A percentile compares a stretch with the other conserved stretches of the same genome.
Evolutionary conservation across 2,113 vertebrate genomes (phyloP).

Genomic region (Rhipidura dahli): DNA sequence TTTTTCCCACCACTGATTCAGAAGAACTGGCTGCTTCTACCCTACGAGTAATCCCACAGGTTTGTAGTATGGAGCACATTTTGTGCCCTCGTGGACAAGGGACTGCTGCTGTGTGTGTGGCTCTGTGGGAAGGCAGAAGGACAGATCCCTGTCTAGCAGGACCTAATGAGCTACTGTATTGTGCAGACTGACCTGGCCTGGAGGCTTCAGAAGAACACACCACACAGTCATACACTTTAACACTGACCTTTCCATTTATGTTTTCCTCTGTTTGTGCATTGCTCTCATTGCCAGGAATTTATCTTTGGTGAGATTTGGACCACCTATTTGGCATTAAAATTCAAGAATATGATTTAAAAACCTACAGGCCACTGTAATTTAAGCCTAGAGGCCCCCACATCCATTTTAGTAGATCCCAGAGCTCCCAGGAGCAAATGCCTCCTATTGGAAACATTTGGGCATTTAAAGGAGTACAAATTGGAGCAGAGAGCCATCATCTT

Average conservation of each 20-base stretch:
- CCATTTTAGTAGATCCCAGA: background rate
- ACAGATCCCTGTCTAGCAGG: background rate
- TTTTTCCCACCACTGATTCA: background rate
- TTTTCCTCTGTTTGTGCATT: background rate
- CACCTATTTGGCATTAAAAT: background rate
- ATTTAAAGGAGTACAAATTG: background rate
- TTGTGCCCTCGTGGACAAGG: background rate
- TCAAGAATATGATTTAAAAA: background rate
- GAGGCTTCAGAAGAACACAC: background rate
- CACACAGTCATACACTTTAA: background rate
- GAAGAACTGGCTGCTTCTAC: background rate
- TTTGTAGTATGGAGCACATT: rapidly evolving
- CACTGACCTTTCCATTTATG: background rate
- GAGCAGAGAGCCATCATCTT: background rate
- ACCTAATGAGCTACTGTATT: background rate
- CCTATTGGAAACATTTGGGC: background rate
- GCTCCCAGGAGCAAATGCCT: background rate
- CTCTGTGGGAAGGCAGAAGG: background rate
- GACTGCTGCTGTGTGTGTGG: background rate
- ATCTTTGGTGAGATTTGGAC: background rate
- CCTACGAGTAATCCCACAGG: background rate
- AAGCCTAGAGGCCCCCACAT: background rate
- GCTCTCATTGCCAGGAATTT: background rate
- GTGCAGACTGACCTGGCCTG: no score
- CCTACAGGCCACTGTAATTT: background rate